Evolutionary conservation across 2,888 invertebrate species (phyloP).

Genomic region (Melikaiella ostensackeni): DNA sequence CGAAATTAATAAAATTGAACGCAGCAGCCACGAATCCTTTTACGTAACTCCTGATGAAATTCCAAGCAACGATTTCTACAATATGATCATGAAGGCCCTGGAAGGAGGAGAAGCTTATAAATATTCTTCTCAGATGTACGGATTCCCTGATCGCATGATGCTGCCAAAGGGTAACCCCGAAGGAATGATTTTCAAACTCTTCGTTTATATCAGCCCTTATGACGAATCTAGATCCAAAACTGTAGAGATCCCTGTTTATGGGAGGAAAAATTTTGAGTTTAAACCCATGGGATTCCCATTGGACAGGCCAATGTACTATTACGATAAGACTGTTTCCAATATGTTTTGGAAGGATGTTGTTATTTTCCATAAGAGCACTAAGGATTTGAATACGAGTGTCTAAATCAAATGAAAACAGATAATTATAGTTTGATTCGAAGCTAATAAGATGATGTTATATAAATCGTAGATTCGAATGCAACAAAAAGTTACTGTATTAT

Average conservation of each 20-base stretch:
- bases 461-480: not conserved
- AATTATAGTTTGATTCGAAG: not conserved
- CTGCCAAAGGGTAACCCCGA: conserved; percentile 82
- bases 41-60: conserved; percentile 68
- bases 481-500: not conserved
- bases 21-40: conserved; percentile 64
- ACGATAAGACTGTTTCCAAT: conserved; percentile 61
- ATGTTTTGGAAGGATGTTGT: conserved; percentile 64
- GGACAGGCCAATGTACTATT: conserved; percentile 78
- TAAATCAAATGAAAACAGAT: conserved; percentile 11
- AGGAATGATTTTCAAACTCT: conserved; percentile 82
- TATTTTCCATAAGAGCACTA: conserved; percentile 59
- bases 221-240: conserved; percentile 71
- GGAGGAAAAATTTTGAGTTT: conserved; percentile 67
- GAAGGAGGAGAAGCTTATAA: conserved; percentile 78
- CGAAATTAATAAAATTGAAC: conserved; percentile 74
- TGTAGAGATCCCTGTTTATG: conserved; percentile 68
- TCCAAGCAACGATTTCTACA: conserved; percentile 71
- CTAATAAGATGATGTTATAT: not conserved
- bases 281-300: conserved; percentile 79
- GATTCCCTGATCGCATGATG: conserved; percentile 81
- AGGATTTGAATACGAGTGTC: conserved; percentile 43
- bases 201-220: conserved; percentile 80
- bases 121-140: conserved; percentile 78
- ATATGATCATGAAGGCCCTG: conserved; percentile 77